These are phyloP conservation scores for Pogoniulus pusillus DNA, from an alignment of 2,797 vertebrate species.

Conservation along the genomic window DNA sequence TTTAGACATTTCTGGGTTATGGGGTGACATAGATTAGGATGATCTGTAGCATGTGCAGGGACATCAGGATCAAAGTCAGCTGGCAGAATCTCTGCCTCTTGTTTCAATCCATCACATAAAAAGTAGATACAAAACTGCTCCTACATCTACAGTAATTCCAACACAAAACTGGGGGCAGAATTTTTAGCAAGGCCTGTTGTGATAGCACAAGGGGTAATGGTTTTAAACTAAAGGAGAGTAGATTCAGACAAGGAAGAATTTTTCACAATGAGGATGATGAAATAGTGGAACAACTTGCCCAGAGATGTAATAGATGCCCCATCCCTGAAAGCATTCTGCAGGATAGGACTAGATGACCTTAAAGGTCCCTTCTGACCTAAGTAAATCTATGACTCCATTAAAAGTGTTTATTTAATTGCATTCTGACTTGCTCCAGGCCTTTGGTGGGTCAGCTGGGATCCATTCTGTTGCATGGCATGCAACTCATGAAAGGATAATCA, in stretches of 20 bases:
- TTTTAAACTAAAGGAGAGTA: neutral
- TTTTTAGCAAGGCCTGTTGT: neutral
- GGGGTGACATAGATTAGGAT: neutral
- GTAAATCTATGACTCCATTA: neutral
- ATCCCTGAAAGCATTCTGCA: neutral
- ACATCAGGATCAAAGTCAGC: neutral
- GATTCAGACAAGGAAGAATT: neutral
- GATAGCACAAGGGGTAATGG: neutral
- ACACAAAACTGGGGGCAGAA: neutral
- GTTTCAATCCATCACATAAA: neutral
- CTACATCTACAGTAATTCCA: neutral
- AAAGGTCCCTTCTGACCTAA: neutral
- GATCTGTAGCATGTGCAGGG: neutral
- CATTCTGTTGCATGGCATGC: neutral
- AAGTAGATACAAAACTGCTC: neutral
- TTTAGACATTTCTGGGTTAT: neutral
- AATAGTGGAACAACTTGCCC: neutral
- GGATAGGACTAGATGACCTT: neutral
- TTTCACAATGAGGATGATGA: neutral
- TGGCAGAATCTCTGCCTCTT: neutral
- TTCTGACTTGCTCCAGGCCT: neutral
- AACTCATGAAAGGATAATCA: neutral
- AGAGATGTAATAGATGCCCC: neutral
- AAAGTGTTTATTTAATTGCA: neutral
- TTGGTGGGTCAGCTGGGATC: neutral